Base-by-base conservation (phyloP, 2,113 vertebrate species). In the Catharus fuscescens region DNA sequence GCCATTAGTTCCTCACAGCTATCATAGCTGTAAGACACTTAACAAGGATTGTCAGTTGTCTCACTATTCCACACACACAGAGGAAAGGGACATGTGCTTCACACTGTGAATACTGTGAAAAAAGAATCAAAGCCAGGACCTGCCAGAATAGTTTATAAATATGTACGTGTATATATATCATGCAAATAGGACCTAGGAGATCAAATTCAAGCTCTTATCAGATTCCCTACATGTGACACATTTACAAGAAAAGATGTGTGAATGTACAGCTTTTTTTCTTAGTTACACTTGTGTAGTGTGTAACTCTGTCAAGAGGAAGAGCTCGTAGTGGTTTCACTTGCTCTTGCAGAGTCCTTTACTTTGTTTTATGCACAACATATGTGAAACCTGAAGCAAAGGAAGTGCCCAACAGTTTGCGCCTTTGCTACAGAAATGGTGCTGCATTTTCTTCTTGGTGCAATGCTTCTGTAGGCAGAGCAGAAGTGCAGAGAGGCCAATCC, bases 1-100 rank as follows among this genome's bases (percentile, higher is more conserved):
- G 61, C 60, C 91, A 91, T 87, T 96, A 64, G 57, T 24, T 84
- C n/a, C 31, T 91, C 81, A 84, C 65, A 92, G 77, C 31, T 92
- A 64, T 88, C 52, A 50, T 23, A 71, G 26, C 56, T 89, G 61
- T 74, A 88, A 91, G 57, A 48, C n/a, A 53, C 44, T 79, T 25
- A 48, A 32, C 40, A 53, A 53, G 21, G 31, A 40, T 19, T 73
- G 52, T 59, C 76, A 86, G 74, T 74, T 74, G 16, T 84, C 31
- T 76, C 32, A 71, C 44, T 91, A 81, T 70, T 66, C 32, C 14
- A 60, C 17, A 64, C 25, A 71, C 28, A 23, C 7, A 71, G 53
- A 53, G 62, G 67, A 92, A 88, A 84, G 12, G 31, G 44, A 36
- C 4, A 10, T 53, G 8, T 38, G 54, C 60, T 79, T 86, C 61